Evolutionary conservation across 2,113 vertebrate species (phyloP).

Genomic region (Fregetta grallaria): DNA sequence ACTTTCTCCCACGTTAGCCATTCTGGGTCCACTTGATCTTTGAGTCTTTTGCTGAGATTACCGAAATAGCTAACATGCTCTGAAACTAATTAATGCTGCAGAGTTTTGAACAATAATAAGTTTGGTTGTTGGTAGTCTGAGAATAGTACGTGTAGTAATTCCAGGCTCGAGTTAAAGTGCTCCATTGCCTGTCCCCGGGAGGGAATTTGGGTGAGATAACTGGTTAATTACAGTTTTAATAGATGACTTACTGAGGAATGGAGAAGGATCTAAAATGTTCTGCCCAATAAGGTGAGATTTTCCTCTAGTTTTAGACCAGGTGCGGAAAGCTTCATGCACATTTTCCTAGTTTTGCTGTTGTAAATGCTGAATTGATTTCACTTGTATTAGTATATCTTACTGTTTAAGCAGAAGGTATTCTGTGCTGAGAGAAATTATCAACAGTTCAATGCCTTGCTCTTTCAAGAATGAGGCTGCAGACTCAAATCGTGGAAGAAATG

Average conservation of each 20-base stretch:
- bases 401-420: background rate
- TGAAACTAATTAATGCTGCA: background rate
- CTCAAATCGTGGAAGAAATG: background rate
- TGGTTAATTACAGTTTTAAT: background rate
- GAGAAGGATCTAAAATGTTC: background rate
- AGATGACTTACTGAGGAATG: background rate
- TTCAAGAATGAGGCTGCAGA: background rate
- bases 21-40: background rate
- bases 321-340: background rate
- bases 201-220: background rate
- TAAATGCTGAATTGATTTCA: background rate
- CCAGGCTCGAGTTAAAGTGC: background rate
- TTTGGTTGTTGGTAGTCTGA: background rate
- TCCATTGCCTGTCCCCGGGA: background rate
- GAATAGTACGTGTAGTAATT: background rate
- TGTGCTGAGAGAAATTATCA: background rate
- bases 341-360: background rate
- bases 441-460: background rate
- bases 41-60: background rate
- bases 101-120: background rate
- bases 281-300: background rate
- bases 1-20: background rate
- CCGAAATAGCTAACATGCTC: rapidly evolving
- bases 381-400: background rate
- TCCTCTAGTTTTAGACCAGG: background rate